Percentiles rank a stretch among this genome's conserved stretches.
Evolutionary conservation across 2,888 invertebrate genomes (phyloP).

Genomic region (Lampropteryx suffumata): DNA sequence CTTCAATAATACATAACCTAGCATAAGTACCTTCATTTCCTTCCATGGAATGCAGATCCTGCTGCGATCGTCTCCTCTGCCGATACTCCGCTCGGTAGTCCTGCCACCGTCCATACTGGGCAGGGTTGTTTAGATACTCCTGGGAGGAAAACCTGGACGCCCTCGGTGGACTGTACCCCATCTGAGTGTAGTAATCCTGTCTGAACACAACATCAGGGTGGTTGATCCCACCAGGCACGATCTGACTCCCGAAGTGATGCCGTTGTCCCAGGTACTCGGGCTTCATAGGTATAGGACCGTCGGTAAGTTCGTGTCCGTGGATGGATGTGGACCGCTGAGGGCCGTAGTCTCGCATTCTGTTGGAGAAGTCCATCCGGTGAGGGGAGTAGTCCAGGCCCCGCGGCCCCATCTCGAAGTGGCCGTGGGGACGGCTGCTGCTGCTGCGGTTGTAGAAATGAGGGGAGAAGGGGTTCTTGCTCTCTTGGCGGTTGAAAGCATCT

Average conservation of each 20-base stretch:
- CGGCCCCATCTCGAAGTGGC: constrained; percentile 79
- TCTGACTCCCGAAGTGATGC: constrained; percentile 68
- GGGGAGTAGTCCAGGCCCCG: constrained; percentile 76
- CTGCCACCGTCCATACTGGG: constrained; percentile 71
- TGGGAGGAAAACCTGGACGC: constrained; percentile 76
- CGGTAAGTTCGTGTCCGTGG: constrained; percentile 75
- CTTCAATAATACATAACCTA: too few species aligned
- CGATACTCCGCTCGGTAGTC: constrained; percentile 72
- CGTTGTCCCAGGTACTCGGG: constrained; percentile 70
- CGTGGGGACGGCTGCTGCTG: constrained; percentile 59
- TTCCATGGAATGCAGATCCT: constrained; percentile 73
- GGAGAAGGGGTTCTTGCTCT: constrained; percentile 72
- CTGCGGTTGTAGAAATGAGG: constrained; percentile 66
- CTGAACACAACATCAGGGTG: constrained; percentile 76
- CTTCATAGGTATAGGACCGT: constrained; percentile 58
- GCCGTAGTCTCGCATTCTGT: constrained; percentile 68
- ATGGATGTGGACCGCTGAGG: constrained; percentile 76
- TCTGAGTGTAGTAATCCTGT: constrained; percentile 69
- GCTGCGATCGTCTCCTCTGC: constrained; percentile 75
- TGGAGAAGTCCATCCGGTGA: constrained; percentile 68
- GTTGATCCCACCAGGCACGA: constrained; percentile 63
- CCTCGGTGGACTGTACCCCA: constrained; percentile 69
- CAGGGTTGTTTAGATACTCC: constrained; percentile 75
- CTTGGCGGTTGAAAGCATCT: constrained; percentile 52
- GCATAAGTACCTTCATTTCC: constrained; percentile 77